Base-by-base conservation (phyloP, 92 coral and sea anemone species). In the Pocillopora grandis region DNA sequence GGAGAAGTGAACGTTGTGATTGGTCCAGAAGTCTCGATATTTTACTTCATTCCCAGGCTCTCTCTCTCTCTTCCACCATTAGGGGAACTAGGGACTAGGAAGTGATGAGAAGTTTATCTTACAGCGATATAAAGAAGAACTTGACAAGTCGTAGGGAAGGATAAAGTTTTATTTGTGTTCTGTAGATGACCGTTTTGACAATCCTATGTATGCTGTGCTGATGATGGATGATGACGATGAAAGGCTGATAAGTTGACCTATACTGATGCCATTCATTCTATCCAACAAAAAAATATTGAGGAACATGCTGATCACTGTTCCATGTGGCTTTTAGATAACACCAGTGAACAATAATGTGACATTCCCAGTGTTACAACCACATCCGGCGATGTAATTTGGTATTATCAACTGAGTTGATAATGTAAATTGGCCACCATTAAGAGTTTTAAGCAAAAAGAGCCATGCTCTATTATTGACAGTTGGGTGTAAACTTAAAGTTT, bases 271-370 rank as follows among this genome's bases (percentile, higher is more conserved):
- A 27, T 60, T 52, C 83, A 71, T 56, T 64, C 15, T 55, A 80
- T 80, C 75, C 77, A 58, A 27, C 78, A 35, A 75, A 77, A 37
- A 81, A 86, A 65, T 27, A 87, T 92, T 23, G 90, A 92, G 88
- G 88, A 90, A 59, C 95, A 92, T 92, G 93, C 91, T 62, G 89
- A 76, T 79, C 90, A 70, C 76, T 92, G 91, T 79, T 92, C 93
- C 57, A 58, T 77, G 64, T 92, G 95, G 93, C 88, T 90, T 49
- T 65, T 84, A 16, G 88, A 90, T 80, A 72, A 78, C 13, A 57
- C 76, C 70, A 86, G 77, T 64, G 82, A 81, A 23, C 88, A 82
- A 84, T 85, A 84, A 80, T 62, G 48, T 80, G 90, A 89, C 65
- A 75, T 86, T 21, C 58, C 48, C 33, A 83, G 49, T 80, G 62